Conservation (phyloP, 2,113 vertebrate genomes). For the Natator depressus region DNA sequence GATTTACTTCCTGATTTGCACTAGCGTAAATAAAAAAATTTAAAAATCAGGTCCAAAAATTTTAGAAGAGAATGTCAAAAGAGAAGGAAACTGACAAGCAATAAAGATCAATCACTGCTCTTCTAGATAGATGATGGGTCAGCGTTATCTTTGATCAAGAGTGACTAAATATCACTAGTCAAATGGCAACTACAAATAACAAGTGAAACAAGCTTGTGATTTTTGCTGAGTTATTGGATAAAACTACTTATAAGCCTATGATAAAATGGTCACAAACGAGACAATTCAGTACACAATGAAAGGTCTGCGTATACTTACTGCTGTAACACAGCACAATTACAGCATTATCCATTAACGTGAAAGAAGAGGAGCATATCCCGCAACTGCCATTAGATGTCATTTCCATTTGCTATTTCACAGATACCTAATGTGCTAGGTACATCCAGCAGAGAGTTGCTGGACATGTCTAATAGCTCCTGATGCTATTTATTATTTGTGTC, state of each 20-base stretch:
- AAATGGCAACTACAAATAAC: slow-evolving; percentile 5
- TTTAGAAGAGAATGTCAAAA: slow-evolving; percentile 42
- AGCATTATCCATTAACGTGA: slow-evolving; percentile 1
- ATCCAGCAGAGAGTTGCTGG: not conserved
- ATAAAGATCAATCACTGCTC: slow-evolving; percentile 8
- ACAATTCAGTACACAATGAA: slow-evolving; percentile 51
- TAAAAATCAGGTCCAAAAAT: slow-evolving; percentile 35
- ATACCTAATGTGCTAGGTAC: slow-evolving; percentile 26
- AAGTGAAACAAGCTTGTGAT: slow-evolving; percentile 47
- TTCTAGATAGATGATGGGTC: slow-evolving; percentile 12
- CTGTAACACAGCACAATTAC: slow-evolving; percentile 46
- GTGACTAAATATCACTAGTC: slow-evolving; percentile 59
- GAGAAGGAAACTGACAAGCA: fast-evolving
- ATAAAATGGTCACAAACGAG: slow-evolving; percentile 40
- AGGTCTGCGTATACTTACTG: slow-evolving; percentile 6
- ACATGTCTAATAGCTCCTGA: not conserved
- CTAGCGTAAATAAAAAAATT: not conserved
- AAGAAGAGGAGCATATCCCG: slow-evolving; percentile 44
- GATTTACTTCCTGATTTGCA: not conserved
- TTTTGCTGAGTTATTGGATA: slow-evolving; percentile 66
- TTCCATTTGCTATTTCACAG: slow-evolving; percentile 54
- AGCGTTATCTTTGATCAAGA: slow-evolving; percentile 24
- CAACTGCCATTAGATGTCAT: slow-evolving; percentile 29
- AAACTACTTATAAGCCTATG: slow-evolving; percentile 10
- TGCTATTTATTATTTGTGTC: not conserved